Evolutionary conservation across 2,797 vertebrate genomes (phyloP), one percentile per base, ranked within the genome.

Genomic region (Rhabdomys pumilio): DNA sequence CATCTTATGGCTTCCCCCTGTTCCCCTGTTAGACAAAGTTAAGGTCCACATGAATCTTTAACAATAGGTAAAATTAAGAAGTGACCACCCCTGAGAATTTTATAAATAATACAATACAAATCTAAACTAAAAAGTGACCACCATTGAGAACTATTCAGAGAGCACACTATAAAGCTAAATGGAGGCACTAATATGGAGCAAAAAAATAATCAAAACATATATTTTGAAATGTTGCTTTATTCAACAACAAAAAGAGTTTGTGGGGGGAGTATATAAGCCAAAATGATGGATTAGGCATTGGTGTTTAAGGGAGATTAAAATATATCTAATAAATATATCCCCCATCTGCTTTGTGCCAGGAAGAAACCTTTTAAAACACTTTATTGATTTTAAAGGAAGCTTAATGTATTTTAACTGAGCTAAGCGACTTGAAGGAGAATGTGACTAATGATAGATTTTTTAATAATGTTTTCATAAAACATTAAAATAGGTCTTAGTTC

Each of bases 391-490:
- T 98, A 96, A 98, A 97, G 83, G 91, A 96, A 96, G 83, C 94
- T 96, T 97, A 98, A 97, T 97, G 90, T 97, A 95, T 97, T 97
- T 98, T 96, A 98, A 95, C 95, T 92, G 95, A 97, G 93, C 95
- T 96, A 93, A 95, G 95, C 93, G 72, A 97, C 92, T 95, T 94
- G 93, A 96, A 86, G 95, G 95, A 87, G 80, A 97, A 93, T 88
- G 94, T 55, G 93, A 90, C 94, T 96, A 97, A 98, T 97, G 98
- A 98, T 97, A 81, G 97, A 98, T 96, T 97, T 97, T 98, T 97
- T 97, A 94, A 98, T 98, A 98, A 98, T 97, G 95, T 90, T 98
- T 97, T 97, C 96, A 97, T 97, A 97, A 97, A 98, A 98, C 95
- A 97, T 98, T 97, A 97, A 98, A 97, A 93, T 93, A 94, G 95